These are phyloP conservation scores for Potorous gilbertii DNA, from an alignment of 2,797 vertebrate species.

Conservation along the genomic window DNA sequence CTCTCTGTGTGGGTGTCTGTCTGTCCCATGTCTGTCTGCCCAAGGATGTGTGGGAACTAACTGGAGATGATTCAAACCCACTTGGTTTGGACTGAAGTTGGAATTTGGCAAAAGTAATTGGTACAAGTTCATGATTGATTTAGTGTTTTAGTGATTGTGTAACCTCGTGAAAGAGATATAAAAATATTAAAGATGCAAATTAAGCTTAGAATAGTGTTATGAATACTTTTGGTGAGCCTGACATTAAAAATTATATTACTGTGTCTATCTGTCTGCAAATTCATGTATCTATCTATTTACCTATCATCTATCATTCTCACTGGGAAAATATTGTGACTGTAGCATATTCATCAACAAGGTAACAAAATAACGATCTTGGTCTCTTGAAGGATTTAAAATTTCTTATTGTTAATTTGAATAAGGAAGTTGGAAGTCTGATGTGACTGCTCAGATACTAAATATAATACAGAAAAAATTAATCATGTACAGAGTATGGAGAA, in stretches of 20 bases:
- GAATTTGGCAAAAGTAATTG: neutral
- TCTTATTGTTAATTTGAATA: neutral
- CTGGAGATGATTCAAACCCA: neutral
- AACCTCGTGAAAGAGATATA: neutral
- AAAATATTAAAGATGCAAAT: neutral
- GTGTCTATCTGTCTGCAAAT: neutral
- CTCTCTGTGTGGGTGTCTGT: too few species aligned
- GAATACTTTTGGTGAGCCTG: neutral
- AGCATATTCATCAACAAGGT: neutral
- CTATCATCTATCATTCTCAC: neutral
- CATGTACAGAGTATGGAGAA: neutral
- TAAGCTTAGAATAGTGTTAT: neutral
- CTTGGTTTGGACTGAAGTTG: neutral
- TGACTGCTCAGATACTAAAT: neutral
- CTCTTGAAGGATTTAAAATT: neutral
- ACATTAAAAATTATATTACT: neutral
- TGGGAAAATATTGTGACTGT: neutral
- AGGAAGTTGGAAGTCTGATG: neutral
- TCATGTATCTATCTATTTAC: neutral
- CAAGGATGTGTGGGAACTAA: neutral
- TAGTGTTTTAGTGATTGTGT: neutral
- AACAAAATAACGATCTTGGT: neutral
- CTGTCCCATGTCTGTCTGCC: neutral
- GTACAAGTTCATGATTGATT: neutral
- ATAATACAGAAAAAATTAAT: neutral